Evolutionary conservation across 2,888 invertebrate species (phyloP), one percentile per base, ranked within the genome.

Genomic region (Melanostoma mellinum): DNA sequence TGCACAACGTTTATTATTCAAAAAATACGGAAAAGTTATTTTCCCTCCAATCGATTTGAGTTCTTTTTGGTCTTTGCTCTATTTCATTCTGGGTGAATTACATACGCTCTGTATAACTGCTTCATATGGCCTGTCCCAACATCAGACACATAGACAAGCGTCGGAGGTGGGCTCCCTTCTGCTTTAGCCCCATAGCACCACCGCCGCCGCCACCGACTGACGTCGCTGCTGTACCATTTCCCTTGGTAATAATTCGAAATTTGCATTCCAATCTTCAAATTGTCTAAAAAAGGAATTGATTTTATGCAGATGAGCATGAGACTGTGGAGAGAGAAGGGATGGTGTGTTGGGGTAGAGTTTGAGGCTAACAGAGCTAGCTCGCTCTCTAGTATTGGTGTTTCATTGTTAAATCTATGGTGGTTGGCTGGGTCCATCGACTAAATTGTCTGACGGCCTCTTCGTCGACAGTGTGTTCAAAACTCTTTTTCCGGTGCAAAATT

Each of bases 231-330:
- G 46, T 35, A 61, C 68, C 73, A 77, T 72, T 88, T 89, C 89
- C 89, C 88, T 87, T 87, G 88, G 87, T 89, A 88, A 90, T 89
- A 89, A 89, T 89, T 89, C 88, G 87, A 89, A 90, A 89, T 90
- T 90, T 90, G 89, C 90, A 90, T 90, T 89, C 89, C 90, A 90
- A 90, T 90, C 90, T 90, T 89, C 89, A 90, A 90, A 90, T 90
- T 90, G 90, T 90, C 90, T 89, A 89, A 89, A 90, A 90, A 90
- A 89, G 90, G 90, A 90, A 90, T 90, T 90, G 90, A 90, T 90
- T 90, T 90, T 90, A 90, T 90, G 90, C 90, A 90, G 90, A 90
- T 90, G 90, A 90, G 90, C 90, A 90, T 89, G 90, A 89, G 82
- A 69, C 69, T 61, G 68, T 77, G 63, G 42, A 35, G 61, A 53